Percentiles rank a stretch among this genome's conserved stretches.
Evolutionary conservation across 1,140 invertebrate species (phyloP).

Genomic region (Globodera ellingtonae): DNA sequence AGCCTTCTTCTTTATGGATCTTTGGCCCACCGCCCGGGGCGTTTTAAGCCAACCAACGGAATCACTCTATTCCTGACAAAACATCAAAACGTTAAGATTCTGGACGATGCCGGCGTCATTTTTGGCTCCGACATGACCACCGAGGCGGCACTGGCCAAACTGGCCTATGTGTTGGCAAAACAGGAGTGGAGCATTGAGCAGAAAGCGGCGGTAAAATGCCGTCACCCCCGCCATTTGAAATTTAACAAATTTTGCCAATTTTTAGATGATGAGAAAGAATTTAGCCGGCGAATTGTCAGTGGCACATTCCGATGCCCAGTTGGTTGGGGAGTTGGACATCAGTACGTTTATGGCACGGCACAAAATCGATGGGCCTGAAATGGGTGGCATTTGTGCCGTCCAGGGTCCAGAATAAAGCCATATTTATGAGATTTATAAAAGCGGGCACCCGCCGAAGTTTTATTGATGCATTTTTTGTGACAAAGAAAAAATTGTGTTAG

Average conservation of each 20-base stretch:
- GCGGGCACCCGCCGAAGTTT: no score
- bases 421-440: no score
- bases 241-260: conserved; percentile 29
- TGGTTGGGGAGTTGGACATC: conserved; percentile 70
- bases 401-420: no score
- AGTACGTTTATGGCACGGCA: conserved; percentile 75
- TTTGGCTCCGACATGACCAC: conserved; percentile 91
- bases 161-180: conserved; percentile 86
- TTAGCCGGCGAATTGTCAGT: conserved; percentile 74
- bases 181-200: conserved; percentile 75
- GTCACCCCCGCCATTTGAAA: neutral
- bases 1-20: no score
- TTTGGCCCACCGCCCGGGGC: no score
- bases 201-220: conserved; percentile 69
- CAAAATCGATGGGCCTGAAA: no score
- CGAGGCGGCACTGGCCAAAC: conserved; percentile 87
- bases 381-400: no score
- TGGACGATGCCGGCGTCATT: conserved; percentile 76
- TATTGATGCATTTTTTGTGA: no score
- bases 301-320: conserved; percentile 51
- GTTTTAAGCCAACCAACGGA: no score
- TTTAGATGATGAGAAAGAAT: conserved; percentile 80
- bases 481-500: no score
- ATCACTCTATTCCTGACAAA: no score
- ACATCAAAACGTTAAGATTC: conserved; percentile 63